Evolutionary conservation across 2,888 invertebrate species (phyloP).

Genomic region (Drosophila greeni): DNA sequence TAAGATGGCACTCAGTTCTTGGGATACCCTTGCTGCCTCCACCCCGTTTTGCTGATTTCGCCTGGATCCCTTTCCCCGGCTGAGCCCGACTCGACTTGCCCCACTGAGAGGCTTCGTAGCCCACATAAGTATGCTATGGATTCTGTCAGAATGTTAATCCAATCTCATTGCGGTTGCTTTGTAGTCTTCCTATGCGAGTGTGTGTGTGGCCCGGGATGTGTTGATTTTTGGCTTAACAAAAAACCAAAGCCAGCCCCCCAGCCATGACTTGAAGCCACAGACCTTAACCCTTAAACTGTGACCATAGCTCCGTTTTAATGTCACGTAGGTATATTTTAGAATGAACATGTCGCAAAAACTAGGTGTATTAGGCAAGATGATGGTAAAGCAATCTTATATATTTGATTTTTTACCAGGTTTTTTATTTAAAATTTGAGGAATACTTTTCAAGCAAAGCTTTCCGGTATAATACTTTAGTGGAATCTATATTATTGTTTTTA

Average conservation of each 20-base stretch:
- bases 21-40: not conserved
- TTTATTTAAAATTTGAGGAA: too few species aligned
- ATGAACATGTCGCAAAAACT: not conserved
- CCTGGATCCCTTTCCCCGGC: not conserved
- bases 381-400: not conserved
- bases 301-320: not conserved
- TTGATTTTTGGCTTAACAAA: slow-evolving; percentile 26
- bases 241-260: slow-evolving; percentile 16
- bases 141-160: slow-evolving; percentile 60
- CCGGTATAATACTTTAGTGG: not conserved
- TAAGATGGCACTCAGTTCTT: slow-evolving; percentile 51
- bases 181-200: slow-evolving; percentile 41
- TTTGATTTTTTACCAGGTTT: not conserved
- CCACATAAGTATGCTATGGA: slow-evolving; percentile 48
- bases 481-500: too few species aligned
- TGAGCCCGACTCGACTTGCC: not conserved
- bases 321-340: not conserved
- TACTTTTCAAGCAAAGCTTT: not conserved
- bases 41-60: not conserved
- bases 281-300: slow-evolving; percentile 14
- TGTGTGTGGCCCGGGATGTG: slow-evolving; percentile 23
- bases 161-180: slow-evolving; percentile 70
- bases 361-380: not conserved
- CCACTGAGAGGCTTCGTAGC: slow-evolving; percentile 3
- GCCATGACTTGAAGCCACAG: slow-evolving; percentile 3